Percentiles rank a stretch among this genome's conserved stretches.
phyloP scores from a whole-genome alignment of 1,140 invertebrate genomes.

The Tenebrio molitor region DNA sequence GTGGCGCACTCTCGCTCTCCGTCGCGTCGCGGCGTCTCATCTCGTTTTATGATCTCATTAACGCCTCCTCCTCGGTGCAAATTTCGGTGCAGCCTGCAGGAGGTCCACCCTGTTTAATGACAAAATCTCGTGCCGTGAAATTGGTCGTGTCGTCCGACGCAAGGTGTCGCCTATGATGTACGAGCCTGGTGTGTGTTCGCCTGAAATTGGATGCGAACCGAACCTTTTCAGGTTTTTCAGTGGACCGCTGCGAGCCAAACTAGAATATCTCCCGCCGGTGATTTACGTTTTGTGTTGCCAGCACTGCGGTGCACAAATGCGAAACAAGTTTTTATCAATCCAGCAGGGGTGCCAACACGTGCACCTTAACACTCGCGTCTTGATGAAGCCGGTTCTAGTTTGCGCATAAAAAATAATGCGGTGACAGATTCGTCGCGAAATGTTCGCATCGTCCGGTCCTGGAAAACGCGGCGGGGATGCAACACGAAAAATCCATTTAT shows the following conservation, averaged over 20 bases:
- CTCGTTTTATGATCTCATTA: background rate
- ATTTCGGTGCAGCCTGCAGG: slow-evolving; percentile 3
- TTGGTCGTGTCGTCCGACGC: background rate
- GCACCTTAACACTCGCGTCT: too few relatives aligned
- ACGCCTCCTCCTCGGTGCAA: background rate
- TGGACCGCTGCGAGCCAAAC: slow-evolving; percentile 3
- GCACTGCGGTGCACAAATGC: slow-evolving; percentile 12
- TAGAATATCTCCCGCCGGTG: slow-evolving; percentile 25
- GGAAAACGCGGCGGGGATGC: too few relatives aligned
- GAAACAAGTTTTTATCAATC: slow-evolving; percentile 17
- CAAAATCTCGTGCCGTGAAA: slow-evolving; percentile 3
- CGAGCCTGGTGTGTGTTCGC: background rate
- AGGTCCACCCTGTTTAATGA: background rate
- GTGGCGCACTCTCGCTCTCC: too few relatives aligned
- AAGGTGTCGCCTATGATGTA: slow-evolving; percentile 1
- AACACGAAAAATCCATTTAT: too few relatives aligned
- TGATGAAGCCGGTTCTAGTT: too few relatives aligned
- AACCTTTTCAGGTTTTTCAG: slow-evolving; percentile 1
- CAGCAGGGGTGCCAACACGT: background rate
- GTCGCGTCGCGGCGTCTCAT: background rate
- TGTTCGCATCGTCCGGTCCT: too few relatives aligned
- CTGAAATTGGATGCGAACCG: background rate
- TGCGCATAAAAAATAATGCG: too few relatives aligned
- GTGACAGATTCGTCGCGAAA: too few relatives aligned
- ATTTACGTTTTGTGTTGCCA: slow-evolving; percentile 24